Evolutionary conservation across 2,113 vertebrate species (phyloP).

Genomic region (Ailurus styani): DNA sequence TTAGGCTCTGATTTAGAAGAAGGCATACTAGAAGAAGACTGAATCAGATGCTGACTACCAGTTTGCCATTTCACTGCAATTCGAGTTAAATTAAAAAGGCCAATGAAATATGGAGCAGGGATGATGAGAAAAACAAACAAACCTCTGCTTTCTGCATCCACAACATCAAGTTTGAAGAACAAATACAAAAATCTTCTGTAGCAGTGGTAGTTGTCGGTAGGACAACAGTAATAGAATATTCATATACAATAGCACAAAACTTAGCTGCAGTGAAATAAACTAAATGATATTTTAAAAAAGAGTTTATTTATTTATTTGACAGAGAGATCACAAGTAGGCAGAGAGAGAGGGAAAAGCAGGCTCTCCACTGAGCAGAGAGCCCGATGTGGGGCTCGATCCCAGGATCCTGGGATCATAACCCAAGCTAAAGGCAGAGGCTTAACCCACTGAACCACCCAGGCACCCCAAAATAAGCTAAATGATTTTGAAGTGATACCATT

Average conservation of each 20-base stretch:
- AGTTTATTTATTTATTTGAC: no score
- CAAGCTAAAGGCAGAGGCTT: no score
- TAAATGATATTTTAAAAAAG: no score
- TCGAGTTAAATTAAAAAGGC: neutral
- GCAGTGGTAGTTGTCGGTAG: neutral
- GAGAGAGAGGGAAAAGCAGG: no score
- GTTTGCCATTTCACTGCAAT: neutral
- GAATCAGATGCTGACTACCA: neutral
- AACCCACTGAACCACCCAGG: no score
- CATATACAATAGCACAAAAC: neutral
- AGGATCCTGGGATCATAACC: no score
- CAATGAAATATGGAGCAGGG: neutral
- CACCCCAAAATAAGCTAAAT: neutral
- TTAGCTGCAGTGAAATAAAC: neutral
- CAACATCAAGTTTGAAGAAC: neutral
- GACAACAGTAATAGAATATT: neutral
- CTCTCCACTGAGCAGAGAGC: no score
- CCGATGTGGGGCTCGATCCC: no score
- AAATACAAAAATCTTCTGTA: neutral
- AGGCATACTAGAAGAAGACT: neutral
- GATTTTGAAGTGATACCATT: neutral
- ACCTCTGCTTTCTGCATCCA: neutral
- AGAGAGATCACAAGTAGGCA: no score
- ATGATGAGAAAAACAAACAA: neutral
- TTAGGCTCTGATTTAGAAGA: constrained; percentile 12